Conservation (phyloP, 2,797 vertebrate genomes). For the Huso huso region DNA sequence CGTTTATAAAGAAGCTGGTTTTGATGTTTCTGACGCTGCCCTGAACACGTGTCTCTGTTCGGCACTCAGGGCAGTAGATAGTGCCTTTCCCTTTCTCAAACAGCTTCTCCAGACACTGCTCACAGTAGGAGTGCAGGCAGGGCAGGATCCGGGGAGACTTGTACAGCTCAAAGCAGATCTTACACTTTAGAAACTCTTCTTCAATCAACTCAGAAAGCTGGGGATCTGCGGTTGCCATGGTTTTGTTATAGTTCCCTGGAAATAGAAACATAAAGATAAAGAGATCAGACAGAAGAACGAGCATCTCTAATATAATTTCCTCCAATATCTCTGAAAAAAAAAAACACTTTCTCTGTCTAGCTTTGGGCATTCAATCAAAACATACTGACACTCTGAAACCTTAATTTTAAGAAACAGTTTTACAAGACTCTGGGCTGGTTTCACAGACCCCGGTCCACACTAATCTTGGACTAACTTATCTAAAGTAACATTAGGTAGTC, state of each 20-base stretch:
- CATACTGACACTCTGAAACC: no score
- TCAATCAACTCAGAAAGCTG: constrained; percentile 22
- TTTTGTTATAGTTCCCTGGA: neutral
- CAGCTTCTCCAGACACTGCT: constrained; percentile 19
- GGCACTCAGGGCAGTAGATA: constrained; percentile 24
- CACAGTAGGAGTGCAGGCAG: constrained; percentile 27
- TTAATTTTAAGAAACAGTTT: no score
- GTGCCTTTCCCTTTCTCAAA: constrained; percentile 1
- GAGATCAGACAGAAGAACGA: no score
- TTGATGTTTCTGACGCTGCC: constrained; percentile 18
- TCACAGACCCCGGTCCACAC: no score
- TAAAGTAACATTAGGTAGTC: no score
- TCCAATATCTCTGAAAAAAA: no score
- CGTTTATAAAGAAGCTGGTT: constrained; percentile 29
- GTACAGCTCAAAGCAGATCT: constrained; percentile 29
- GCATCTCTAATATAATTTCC: no score
- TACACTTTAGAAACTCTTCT: constrained; percentile 29
- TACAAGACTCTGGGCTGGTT: no score
- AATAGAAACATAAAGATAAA: no score
- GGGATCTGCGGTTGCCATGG: constrained; percentile 11
- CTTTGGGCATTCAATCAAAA: no score
- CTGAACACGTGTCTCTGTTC: constrained; percentile 10
- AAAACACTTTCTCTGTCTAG: no score
- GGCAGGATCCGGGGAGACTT: constrained; percentile 19
- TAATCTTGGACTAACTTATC: no score